A percentile compares a stretch with the other conserved stretches of the same genome.
These are phyloP conservation scores for Abrostola tripartita DNA, from an alignment of 2,888 invertebrate species.

Conservation along the genomic window DNA sequence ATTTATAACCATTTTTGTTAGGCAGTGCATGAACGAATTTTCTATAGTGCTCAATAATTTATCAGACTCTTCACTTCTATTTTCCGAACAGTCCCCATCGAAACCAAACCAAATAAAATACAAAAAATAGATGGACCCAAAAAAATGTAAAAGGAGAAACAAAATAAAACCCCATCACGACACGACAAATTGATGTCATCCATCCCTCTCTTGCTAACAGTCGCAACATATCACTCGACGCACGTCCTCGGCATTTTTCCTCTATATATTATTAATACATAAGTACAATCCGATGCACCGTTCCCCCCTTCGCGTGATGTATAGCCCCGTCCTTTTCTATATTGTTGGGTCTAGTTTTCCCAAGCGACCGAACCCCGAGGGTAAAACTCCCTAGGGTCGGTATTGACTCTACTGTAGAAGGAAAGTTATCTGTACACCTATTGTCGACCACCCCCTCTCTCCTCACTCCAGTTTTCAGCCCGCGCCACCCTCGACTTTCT, in stretches of 20 bases:
- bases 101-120: slow-evolving; percentile 51
- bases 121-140: slow-evolving; percentile 58
- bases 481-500: slow-evolving; percentile 78
- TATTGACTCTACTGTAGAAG: slow-evolving; percentile 88
- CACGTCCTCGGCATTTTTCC: slow-evolving; percentile 88
- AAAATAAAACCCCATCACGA: slow-evolving; percentile 88
- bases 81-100: slow-evolving; percentile 31
- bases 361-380: slow-evolving; percentile 87
- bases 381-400: slow-evolving; percentile 88
- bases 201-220: slow-evolving; percentile 87
- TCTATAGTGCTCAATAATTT: background rate
- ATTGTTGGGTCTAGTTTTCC: slow-evolving; percentile 89
- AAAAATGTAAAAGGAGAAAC: slow-evolving; percentile 79
- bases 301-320: slow-evolving; percentile 66
- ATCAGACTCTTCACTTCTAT: slow-evolving; percentile 12
- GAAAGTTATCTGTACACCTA: slow-evolving; percentile 88
- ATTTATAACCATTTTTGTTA: too few species aligned
- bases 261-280: slow-evolving; percentile 89
- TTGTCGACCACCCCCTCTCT: slow-evolving; percentile 80
- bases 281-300: slow-evolving; percentile 82
- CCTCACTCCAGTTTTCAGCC: slow-evolving; percentile 67
- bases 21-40: background rate
- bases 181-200: slow-evolving; percentile 88
- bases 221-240: slow-evolving; percentile 87
- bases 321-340: slow-evolving; percentile 84